Base-by-base conservation (phyloP, 2,888 invertebrate species). In the Vanessa cardui region DNA sequence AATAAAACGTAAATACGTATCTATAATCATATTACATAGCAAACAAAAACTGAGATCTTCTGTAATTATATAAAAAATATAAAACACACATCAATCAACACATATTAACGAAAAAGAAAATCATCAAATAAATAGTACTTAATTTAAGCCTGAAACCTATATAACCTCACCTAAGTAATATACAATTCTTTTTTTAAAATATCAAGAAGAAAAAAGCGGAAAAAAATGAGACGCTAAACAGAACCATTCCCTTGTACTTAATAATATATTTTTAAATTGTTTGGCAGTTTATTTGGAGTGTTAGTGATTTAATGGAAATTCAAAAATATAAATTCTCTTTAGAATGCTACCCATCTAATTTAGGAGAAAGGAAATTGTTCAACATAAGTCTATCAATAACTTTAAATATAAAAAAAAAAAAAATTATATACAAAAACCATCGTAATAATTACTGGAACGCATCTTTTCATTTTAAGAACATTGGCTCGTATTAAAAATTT, bases 1-100 rank as follows among this genome's bases (percentile, higher is more conserved):
- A 9, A 56, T 56, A 39, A 69, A 69, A 72, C 62, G 72, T 61
- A 72, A 71, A 69, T 58, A 69, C 62, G 62, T 18, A 33, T 18
- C 39, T 39, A 56, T n/a, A 56, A 18, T 39, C 64, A 71, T 73
- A 74, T 72, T 61, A 26, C 71, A 74, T 74, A 72, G 77, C 76
- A 79, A 77, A 68, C 33, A 66, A 78, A 77, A 76, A 76, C 73
- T 84, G 85, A 85, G 85, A 85, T 85, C 85, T 78, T 75, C 77
- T 65, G 68, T 54, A 58, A 58, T 58, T 12, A 39, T 39, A 74
- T 56, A 56, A 56, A n/a, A 56, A 56, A 56, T 56, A 33, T 18
- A 71, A 63, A 73, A 64, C 68, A 64, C 72, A 62, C 72, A 73
- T 73, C 63, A 68, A 72, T 70, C 72, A 72, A 50, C 70, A 12